These are phyloP conservation scores for Andricus grossulariae DNA, from an alignment of 1,140 invertebrate species.

Conservation along the genomic window DNA sequence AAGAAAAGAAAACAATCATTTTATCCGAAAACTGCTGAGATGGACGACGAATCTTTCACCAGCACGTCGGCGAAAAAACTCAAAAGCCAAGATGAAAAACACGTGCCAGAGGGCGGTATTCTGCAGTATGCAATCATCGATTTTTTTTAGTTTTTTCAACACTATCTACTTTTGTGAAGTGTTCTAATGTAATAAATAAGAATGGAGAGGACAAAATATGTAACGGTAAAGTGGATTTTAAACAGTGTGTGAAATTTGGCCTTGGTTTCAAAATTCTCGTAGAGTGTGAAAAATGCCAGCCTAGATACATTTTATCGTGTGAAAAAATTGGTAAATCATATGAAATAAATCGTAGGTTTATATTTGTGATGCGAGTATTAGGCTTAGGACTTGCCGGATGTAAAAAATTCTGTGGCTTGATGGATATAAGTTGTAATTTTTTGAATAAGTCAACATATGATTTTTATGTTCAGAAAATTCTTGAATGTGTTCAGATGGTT, in stretches of 20 bases:
- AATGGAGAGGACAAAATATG: slow-evolving; percentile 49
- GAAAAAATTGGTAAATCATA: no score
- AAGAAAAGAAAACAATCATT: slow-evolving; percentile 47
- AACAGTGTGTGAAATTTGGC: slow-evolving; percentile 47
- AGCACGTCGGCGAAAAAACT: slow-evolving; percentile 48
- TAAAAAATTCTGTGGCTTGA: no score
- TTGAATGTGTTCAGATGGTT: no score
- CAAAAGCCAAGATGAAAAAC: slow-evolving; percentile 40
- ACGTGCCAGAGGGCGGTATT: slow-evolving; percentile 43
- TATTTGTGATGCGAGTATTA: no score
- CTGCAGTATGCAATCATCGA: slow-evolving; percentile 52
- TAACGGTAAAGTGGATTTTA: slow-evolving; percentile 53
- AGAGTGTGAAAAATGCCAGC: slow-evolving; percentile 51
- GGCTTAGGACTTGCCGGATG: no score
- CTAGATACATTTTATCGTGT: slow-evolving; percentile 49
- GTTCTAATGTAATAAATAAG: slow-evolving; percentile 50
- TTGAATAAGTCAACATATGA: no score
- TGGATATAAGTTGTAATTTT: no score
- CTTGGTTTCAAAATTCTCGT: slow-evolving; percentile 55
- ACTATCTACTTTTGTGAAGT: slow-evolving; percentile 45
- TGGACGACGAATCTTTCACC: slow-evolving; percentile 41
- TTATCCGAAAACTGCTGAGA: slow-evolving; percentile 43
- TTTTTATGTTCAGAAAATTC: no score
- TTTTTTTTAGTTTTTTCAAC: slow-evolving; percentile 40
- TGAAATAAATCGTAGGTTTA: no score